A percentile compares a stretch with the other conserved stretches of the same genome.
Evolutionary conservation across 2,797 vertebrate genomes (phyloP).

Genomic region (Enteromius mattozi): DNA sequence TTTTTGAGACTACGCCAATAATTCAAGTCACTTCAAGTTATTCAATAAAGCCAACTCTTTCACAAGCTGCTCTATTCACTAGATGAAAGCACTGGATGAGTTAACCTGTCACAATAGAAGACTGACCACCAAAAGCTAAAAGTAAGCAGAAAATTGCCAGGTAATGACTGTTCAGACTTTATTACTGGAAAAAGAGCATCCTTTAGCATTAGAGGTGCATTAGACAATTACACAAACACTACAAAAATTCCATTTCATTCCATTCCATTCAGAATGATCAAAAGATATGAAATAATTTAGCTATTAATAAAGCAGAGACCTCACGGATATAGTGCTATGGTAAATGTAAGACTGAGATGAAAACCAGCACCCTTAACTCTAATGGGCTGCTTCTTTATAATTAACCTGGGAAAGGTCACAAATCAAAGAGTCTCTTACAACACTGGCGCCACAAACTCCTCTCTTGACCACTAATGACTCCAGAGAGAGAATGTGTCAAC

Average conservation of each 20-base stretch:
- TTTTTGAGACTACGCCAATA: not conserved
- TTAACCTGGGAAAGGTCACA: constrained; percentile 64
- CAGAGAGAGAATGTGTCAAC: constrained; percentile 38
- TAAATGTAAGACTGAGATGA: constrained; percentile 42
- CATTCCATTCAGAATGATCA: not conserved
- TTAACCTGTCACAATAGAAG: constrained; percentile 39
- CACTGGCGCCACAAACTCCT: constrained; percentile 51
- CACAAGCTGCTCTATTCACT: not conserved
- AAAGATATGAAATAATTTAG: not conserved
- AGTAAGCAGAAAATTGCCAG: constrained; percentile 49
- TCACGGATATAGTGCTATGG: constrained; percentile 33
- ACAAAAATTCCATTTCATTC: not conserved
- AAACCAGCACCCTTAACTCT: constrained; percentile 59
- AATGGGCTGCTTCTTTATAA: constrained; percentile 63
- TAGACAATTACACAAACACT: constrained; percentile 7
- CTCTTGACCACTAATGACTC: constrained; percentile 48
- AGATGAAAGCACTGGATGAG: constrained; percentile 39
- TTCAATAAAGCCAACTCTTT: not conserved
- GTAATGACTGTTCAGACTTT: constrained; percentile 47
- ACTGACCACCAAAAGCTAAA: constrained; percentile 53
- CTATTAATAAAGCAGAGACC: constrained; percentile 33
- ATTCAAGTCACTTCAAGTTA: not conserved
- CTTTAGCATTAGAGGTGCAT: constrained; percentile 13
- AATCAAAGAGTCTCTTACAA: constrained; percentile 60
- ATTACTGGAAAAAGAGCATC: constrained; percentile 18